Conservation (phyloP, 2,797 vertebrate genomes). For the Oophaga sylvatica region DNA sequence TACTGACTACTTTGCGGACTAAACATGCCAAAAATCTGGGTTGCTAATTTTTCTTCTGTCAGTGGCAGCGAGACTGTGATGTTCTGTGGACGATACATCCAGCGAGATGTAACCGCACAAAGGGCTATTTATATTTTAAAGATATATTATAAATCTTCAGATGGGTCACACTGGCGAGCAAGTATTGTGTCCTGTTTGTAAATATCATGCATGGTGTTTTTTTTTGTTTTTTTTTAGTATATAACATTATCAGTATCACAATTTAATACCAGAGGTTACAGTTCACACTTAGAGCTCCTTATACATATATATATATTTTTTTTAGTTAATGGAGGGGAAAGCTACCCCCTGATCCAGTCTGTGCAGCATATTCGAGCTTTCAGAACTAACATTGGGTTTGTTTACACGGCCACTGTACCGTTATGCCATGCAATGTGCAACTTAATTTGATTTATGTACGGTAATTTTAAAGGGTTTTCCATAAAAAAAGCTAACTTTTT, state of each 20-base stretch:
- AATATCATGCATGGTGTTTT: slow-evolving; percentile 14
- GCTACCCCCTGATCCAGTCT: not conserved
- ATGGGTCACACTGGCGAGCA: not conserved
- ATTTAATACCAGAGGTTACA: not conserved
- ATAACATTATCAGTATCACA: not conserved
- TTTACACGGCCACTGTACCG: too few relatives aligned
- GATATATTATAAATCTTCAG: slow-evolving; percentile 12
- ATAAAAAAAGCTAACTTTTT: too few relatives aligned
- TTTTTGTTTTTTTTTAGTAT: not conserved
- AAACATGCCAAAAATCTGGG: slow-evolving; percentile 4
- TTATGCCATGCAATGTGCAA: too few relatives aligned
- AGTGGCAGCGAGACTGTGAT: not conserved
- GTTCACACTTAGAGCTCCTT: not conserved
- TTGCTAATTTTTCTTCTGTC: not conserved
- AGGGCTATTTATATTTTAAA: slow-evolving; percentile 40
- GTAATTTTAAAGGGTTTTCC: too few relatives aligned
- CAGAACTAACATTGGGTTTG: not conserved
- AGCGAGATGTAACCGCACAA: slow-evolving; percentile 8
- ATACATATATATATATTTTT: not conserved
- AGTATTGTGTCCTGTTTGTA: slow-evolving; percentile 10
- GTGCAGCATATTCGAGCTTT: not conserved
- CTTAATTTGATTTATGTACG: too few relatives aligned
- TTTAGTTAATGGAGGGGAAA: not conserved
- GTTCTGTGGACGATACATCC: not conserved
- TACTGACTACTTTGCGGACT: not conserved